Percentiles rank a stretch among this genome's conserved stretches.
Evolutionary conservation across 64 coral and sea anemone genomes (phyloP).

Genomic region (Hydrozoanthus tunicans): DNA sequence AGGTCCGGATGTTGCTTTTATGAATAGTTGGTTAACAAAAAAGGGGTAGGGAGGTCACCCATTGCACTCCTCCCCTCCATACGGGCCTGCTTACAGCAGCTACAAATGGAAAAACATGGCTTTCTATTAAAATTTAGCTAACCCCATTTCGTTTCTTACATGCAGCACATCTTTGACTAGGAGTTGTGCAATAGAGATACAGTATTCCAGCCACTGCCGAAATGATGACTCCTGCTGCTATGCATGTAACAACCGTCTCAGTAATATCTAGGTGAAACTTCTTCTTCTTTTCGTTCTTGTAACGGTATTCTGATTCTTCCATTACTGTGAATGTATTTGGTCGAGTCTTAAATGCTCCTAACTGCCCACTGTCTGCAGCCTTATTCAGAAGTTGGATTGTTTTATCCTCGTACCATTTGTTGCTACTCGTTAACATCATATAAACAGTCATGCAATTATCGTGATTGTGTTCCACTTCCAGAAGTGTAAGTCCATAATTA

Average conservation of each 20-base stretch:
- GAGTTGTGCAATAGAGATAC: slow-evolving; percentile 70
- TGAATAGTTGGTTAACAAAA: no score
- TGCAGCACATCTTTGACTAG: slow-evolving; percentile 52
- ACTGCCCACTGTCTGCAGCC: neutral
- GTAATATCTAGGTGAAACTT: slow-evolving; percentile 25
- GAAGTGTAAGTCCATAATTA: slow-evolving; percentile 31
- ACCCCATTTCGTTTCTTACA: slow-evolving; percentile 29
- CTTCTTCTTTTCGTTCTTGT: neutral
- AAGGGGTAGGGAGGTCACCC: no score
- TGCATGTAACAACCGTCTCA: slow-evolving; percentile 65
- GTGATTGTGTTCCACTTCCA: neutral
- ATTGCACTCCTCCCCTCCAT: no score
- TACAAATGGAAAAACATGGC: no score
- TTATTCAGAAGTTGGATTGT: slow-evolving; percentile 1
- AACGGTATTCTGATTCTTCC: slow-evolving; percentile 50
- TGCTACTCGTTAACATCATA: slow-evolving; percentile 30
- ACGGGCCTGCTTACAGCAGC: no score
- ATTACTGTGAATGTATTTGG: slow-evolving; percentile 18
- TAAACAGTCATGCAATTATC: neutral
- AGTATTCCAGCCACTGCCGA: slow-evolving; percentile 49
- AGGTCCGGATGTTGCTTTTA: no score
- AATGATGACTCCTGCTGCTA: slow-evolving; percentile 60
- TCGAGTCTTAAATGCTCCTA: neutral
- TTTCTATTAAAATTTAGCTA: neutral
- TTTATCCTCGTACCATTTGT: slow-evolving; percentile 46